Evolutionary conservation across 2,113 vertebrate genomes (phyloP), one percentile per base, ranked within the genome.

Genomic region (Larimichthys polyactis): DNA sequence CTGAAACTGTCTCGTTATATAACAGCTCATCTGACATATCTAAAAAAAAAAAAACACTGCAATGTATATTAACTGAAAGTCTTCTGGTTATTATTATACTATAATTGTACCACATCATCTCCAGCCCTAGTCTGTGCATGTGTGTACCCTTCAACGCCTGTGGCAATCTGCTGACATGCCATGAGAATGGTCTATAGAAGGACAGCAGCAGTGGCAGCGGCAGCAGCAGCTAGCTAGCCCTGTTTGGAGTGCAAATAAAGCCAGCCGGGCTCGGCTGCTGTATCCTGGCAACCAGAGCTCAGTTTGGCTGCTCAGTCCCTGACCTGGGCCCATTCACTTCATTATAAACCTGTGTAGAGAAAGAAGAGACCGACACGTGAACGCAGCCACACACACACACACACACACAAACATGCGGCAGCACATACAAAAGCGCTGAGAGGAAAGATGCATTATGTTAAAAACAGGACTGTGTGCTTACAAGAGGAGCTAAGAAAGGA

Each of bases 231-330:
- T 79, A 75, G 84, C 84, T 83, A 81, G 87, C 87, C 7, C 91
- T 90, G 92, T 94, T 93, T 93, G 76, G 92, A 94, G 94, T 88
- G 92, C 95, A 96, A 96, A 96, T 92, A 96, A 51, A 82, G 90
- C 91, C 86, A 70, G 87, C 80, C 89, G 72, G 91, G 92, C 86
- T 94, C 66, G 19, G 76, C 84, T 90, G 73, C 90, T 58, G 96
- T 96, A 95, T 96, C 96, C 93, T 75, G 95, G 96, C 96, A 97
- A 97, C 96, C 74, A 75, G 64, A 93, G 92, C 92, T 36, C 69
- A 79, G 91, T 91, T 90, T 90, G 54, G 91, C 86, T 90, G 73
- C 91, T 93, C 86, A 94, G 94, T 92, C 93, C 94, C 93, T 94
- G 88, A 91, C 94, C 94, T 87, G 94, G 90, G 90, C 90, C 93